Evolutionary conservation across 2,888 invertebrate species (phyloP).

Genomic region (Drosophila colorata): DNA sequence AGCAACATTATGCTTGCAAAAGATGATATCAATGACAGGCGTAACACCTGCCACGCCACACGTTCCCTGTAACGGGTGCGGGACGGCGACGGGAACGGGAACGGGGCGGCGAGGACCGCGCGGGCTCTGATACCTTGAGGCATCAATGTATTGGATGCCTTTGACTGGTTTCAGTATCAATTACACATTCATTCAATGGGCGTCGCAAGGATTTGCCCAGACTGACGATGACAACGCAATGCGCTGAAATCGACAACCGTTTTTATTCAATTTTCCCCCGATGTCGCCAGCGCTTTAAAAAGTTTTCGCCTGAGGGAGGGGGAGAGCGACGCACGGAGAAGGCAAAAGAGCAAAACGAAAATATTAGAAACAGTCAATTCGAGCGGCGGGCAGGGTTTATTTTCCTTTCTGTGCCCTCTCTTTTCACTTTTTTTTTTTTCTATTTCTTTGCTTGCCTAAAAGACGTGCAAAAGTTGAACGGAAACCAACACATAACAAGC

Average conservation of each 20-base stretch:
- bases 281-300: conserved; percentile 62
- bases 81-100: no score
- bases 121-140: conserved; percentile 23
- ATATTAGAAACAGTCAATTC: conserved; percentile 63
- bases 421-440: neutral
- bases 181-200: conserved; percentile 75
- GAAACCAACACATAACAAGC: conserved; percentile 76
- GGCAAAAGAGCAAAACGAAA: conserved; percentile 50
- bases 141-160: conserved; percentile 58
- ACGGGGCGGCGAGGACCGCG: no score
- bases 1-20: conserved; percentile 23
- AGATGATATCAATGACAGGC: conserved; percentile 50
- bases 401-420: conserved; percentile 11
- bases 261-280: conserved; percentile 74
- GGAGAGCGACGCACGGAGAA: conserved; percentile 1
- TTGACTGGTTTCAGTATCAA: conserved; percentile 72
- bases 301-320: conserved; percentile 33
- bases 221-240: conserved; percentile 12
- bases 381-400: conserved; percentile 15
- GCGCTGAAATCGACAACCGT: conserved; percentile 57
- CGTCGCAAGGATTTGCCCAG: conserved; percentile 59
- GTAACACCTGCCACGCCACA: conserved; percentile 41
- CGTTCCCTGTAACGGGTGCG: conserved; percentile 2
- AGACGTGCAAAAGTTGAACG: conserved; percentile 65
- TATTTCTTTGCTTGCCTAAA: conserved; percentile 7